Evolutionary conservation across 2,797 vertebrate genomes (phyloP), one percentile per base, ranked within the genome.

Genomic region (Tiaroga cobitis): DNA sequence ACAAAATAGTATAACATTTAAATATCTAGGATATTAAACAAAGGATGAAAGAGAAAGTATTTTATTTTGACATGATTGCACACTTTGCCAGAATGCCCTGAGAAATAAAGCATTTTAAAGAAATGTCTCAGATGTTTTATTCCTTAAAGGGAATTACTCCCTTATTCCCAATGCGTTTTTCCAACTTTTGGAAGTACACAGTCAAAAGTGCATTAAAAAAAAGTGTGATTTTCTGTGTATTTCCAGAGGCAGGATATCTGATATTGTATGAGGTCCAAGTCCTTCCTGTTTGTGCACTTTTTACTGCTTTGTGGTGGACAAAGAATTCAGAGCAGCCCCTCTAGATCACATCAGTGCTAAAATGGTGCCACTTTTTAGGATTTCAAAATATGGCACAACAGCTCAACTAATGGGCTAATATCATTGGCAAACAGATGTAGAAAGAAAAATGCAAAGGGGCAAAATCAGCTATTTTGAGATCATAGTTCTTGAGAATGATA

Each of bases 221-320:
- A 82, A 41, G 3, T 19, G 3, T 21, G 32, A 59, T 16, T 43
- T 83, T 77, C 11, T 18, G 19, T 37, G 63, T 79, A 79, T 54
- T 43, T 70, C 51, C 75, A 70, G 26, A 79, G 49, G 34, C 49
- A 69, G 59, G 75, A 72, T 61, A 84, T 84, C 39, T 49, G 51
- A 84, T 37, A 70, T 46, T 72, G 51, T 29, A 61, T 37, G 83
- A 84, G 75, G 37, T 43, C 82, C 82, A 70, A 46, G 75, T 79
- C 51, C 51, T 72, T 84, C 83, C 75, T 84, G 65, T 84, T 84
- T 79, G 65, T 59, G 75, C 39, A 46, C 75, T 84, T 70, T 84
- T 72, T 34, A 32, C 67, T 63, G 51, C 39, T 63, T 79, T 37
- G 39, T n/a, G 73, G 67, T 59, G 39, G 49, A 70, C 63, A 56